Conservation (phyloP, 2,797 vertebrate species). For the Microctenopoma steveboyesi region DNA sequence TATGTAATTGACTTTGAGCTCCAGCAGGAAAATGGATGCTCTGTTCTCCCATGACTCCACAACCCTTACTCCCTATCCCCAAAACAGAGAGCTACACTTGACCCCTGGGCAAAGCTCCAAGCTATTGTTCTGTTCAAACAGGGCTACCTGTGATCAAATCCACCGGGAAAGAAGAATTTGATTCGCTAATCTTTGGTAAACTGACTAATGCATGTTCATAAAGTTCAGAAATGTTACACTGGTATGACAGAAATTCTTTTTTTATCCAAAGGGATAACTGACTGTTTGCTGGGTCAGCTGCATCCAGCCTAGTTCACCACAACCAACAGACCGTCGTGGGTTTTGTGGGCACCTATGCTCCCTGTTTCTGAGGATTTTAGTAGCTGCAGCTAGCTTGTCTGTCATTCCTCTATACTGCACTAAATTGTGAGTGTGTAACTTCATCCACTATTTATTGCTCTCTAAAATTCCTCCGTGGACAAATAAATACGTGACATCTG, state of each 20-base stretch:
- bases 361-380: background rate
- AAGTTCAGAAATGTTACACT: background rate
- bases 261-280: background rate
- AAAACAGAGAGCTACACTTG: constrained; percentile 42
- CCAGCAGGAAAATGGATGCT: constrained; percentile 64
- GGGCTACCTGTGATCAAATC: constrained; percentile 31
- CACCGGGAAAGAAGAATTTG: constrained; percentile 1
- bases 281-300: too few species aligned
- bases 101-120: constrained; percentile 39
- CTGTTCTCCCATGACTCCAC: constrained; percentile 51
- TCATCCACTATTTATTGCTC: too few species aligned
- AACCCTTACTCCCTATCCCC: constrained; percentile 43
- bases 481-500: too few species aligned
- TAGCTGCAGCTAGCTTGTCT: background rate
- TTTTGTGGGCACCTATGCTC: too few species aligned
- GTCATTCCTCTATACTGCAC: too few species aligned
- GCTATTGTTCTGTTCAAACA: constrained; percentile 9
- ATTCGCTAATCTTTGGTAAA: background rate
- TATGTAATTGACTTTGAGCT: constrained; percentile 72
- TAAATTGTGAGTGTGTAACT: too few species aligned
- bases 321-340: too few species aligned
- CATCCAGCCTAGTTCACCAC: too few species aligned
- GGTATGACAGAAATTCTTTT: background rate
- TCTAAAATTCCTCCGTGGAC: too few species aligned
- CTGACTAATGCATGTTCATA: background rate